These are phyloP conservation scores for Chloropsis hardwickii DNA, from an alignment of 2,113 vertebrate genomes.

Conservation along the genomic window DNA sequence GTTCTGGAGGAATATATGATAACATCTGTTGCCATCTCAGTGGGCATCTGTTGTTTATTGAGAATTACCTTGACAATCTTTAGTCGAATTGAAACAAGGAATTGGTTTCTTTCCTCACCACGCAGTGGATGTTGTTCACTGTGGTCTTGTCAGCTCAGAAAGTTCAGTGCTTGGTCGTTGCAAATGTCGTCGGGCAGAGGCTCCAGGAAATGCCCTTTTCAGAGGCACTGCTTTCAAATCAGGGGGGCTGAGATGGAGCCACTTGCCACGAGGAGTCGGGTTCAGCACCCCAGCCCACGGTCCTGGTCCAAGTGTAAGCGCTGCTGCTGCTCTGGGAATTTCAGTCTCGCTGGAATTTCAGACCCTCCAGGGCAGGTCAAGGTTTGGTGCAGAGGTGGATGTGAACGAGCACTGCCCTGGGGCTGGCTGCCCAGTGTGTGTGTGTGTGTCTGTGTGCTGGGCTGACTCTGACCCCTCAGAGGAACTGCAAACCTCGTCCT, in stretches of 20 bases:
- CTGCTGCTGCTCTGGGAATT: not conserved
- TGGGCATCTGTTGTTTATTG: not conserved
- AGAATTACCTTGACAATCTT: not conserved
- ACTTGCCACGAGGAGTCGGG: not conserved
- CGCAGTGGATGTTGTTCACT: not conserved
- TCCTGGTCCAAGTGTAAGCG: not conserved
- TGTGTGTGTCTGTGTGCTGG: not conserved
- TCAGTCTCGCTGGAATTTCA: not conserved
- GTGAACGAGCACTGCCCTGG: rapidly evolving
- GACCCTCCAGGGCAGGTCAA: not conserved
- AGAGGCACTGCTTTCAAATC: not conserved
- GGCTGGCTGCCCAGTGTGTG: not conserved
- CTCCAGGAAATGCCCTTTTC: not conserved
- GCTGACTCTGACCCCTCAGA: not conserved
- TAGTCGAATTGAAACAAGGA: not conserved
- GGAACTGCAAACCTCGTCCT: not conserved
- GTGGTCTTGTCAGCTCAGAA: not conserved
- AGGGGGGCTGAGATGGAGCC: not conserved
- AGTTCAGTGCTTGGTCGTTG: not conserved
- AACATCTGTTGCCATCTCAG: not conserved
- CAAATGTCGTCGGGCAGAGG: not conserved
- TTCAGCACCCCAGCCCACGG: rapidly evolving
- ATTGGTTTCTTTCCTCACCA: not conserved
- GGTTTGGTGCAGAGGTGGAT: not conserved
- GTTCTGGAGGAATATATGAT: not conserved